Percentiles rank a stretch among this genome's conserved stretches.
These are phyloP conservation scores for Suillia variegata DNA, from an alignment of 2,888 invertebrate species.

Conservation along the genomic window DNA sequence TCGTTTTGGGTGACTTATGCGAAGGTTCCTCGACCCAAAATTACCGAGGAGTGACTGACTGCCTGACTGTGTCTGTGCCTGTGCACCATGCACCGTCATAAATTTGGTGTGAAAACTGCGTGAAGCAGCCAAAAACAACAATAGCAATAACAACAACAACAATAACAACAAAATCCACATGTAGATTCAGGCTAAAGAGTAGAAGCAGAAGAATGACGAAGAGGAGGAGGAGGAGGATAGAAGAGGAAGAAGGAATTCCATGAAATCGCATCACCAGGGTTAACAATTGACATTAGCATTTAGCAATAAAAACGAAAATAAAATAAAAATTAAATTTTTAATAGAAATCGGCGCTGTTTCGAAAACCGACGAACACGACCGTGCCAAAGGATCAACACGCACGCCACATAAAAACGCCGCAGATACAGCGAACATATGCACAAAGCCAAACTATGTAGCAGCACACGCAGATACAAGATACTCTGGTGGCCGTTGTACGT, in stretches of 20 bases:
- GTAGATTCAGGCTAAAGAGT: not conserved
- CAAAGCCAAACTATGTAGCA: not conserved
- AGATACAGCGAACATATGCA: not conserved
- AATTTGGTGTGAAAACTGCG: not conserved
- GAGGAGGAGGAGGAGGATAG: no score
- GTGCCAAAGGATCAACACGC: not conserved
- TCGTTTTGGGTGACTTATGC: no score
- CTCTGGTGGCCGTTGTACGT: no score
- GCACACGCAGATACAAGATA: no score
- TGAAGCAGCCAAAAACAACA: not conserved
- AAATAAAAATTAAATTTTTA: conserved; percentile 4
- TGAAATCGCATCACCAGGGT: not conserved
- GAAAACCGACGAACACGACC: not conserved
- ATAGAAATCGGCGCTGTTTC: not conserved
- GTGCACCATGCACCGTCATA: not conserved
- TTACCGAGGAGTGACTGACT: no score
- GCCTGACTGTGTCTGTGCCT: not conserved
- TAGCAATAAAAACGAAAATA: conserved; percentile 1
- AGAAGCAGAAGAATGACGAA: no score
- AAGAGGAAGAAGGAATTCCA: not conserved
- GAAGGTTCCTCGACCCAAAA: no score
- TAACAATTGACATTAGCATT: conserved; percentile 2
- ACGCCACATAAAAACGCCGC: not conserved
- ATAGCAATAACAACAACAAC: not conserved
- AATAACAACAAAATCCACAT: not conserved